Percentiles rank a stretch among this genome's conserved stretches.
These are phyloP conservation scores for Diorhabda sublineata DNA, from an alignment of 1,140 invertebrate genomes.

Conservation along the genomic window DNA sequence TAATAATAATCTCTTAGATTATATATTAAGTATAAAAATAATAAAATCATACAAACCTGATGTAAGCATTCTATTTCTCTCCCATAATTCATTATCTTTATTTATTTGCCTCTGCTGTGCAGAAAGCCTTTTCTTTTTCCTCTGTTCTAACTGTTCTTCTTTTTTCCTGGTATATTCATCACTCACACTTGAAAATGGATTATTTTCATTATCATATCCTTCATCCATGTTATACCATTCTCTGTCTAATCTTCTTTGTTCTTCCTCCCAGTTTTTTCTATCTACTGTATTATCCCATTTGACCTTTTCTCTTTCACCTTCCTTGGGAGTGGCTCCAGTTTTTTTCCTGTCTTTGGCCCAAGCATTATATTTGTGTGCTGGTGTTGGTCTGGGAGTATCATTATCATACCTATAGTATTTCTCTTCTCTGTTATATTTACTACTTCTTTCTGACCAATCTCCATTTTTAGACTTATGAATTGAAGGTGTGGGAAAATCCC, in stretches of 20 bases:
- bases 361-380: constrained; percentile 78
- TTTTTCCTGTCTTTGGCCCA: constrained; percentile 69
- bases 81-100: constrained; percentile 98
- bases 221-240: constrained; percentile 97
- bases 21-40: neutral
- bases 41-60: constrained; percentile 57
- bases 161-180: constrained; percentile 88
- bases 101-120: constrained; percentile 93
- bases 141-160: constrained; percentile 86
- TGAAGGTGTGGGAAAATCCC: constrained; percentile 89
- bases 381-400: constrained; percentile 70
- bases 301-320: constrained; percentile 46
- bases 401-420: constrained; percentile 56
- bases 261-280: constrained; percentile 83
- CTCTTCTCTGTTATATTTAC: constrained; percentile 26
- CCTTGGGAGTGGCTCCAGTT: constrained; percentile 58
- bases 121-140: constrained; percentile 85
- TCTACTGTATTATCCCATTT: constrained; percentile 63
- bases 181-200: constrained; percentile 86
- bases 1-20: no score
- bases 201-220: constrained; percentile 89
- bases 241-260: constrained; percentile 87
- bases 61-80: constrained; percentile 95
- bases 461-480: constrained; percentile 49
- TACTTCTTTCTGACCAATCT: constrained; percentile 50